A percentile compares a stretch with the other conserved stretches of the same genome.
phyloP scores from a whole-genome alignment of 2,113 vertebrate species.

The Sinocyclocheilus anshuiensis region DNA sequence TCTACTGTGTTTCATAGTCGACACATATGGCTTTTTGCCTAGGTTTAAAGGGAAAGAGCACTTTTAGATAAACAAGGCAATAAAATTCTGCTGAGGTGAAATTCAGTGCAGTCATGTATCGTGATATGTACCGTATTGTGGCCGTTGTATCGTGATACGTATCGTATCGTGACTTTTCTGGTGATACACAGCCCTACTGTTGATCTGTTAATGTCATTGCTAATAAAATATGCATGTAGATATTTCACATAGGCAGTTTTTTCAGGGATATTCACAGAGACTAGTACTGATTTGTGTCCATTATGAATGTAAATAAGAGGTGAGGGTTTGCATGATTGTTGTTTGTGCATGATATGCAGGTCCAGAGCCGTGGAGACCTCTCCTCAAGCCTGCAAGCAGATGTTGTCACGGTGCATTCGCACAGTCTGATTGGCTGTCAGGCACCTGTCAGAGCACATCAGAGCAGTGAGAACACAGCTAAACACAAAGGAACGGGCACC shows the following conservation, averaged over 20 bases:
- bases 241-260: not conserved
- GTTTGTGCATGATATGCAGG: constrained; percentile 32
- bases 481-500: constrained; percentile 47
- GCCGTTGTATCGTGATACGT: too few species aligned
- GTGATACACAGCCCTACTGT: too few species aligned
- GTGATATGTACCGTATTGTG: too few species aligned
- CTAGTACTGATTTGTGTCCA: not conserved
- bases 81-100: too few species aligned
- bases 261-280: not conserved
- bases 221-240: not conserved
- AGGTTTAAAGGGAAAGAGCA: too few species aligned
- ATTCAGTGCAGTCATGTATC: too few species aligned
- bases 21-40: too few species aligned
- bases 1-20: too few species aligned
- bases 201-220: not conserved
- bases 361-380: constrained; percentile 2
- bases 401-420: constrained; percentile 27
- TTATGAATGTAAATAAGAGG: not conserved
- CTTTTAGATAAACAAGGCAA: too few species aligned
- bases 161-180: too few species aligned
- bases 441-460: constrained; percentile 43
- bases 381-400: not conserved
- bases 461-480: constrained; percentile 1
- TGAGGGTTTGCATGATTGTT: not conserved
- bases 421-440: constrained; percentile 38